Evolutionary conservation across 2,888 invertebrate genomes (phyloP).

Genomic region (Tenthredo scrophulariae): DNA sequence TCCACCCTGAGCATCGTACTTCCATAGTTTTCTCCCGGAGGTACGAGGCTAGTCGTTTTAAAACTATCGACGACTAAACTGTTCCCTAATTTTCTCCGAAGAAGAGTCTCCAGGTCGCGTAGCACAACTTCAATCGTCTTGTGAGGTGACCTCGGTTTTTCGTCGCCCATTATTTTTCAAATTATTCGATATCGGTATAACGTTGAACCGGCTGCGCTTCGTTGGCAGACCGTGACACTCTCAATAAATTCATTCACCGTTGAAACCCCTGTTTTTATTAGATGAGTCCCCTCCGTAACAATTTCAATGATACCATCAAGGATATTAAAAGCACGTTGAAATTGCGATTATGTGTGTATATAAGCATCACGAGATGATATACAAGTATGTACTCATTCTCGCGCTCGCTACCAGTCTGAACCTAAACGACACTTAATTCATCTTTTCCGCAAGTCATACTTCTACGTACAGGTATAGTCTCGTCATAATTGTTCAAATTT

Average conservation of each 20-base stretch:
- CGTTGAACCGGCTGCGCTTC: background rate
- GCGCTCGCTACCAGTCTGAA: background rate
- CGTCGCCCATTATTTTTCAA: slow-evolving; percentile 5
- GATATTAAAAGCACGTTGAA: background rate
- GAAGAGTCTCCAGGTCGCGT: slow-evolving; percentile 67
- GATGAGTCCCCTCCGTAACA: background rate
- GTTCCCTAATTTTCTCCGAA: slow-evolving; percentile 64
- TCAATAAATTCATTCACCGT: background rate
- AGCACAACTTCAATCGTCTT: slow-evolving; percentile 13
- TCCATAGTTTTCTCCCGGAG: slow-evolving; percentile 83
- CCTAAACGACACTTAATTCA: background rate
- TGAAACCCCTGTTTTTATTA: background rate
- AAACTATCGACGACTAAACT: slow-evolving; percentile 64
- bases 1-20: slow-evolving; percentile 80
- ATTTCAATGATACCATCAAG: background rate
- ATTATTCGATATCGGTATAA: background rate
- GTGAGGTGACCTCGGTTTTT: background rate
- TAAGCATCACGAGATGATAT: background rate
- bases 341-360: background rate
- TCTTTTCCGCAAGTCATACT: background rate
- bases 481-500: background rate
- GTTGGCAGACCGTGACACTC: background rate
- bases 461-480: background rate
- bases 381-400: background rate
- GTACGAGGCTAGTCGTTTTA: slow-evolving; percentile 64